Evolutionary conservation across 1,140 invertebrate genomes (phyloP).

Genomic region (Tetraneura akinire): DNA sequence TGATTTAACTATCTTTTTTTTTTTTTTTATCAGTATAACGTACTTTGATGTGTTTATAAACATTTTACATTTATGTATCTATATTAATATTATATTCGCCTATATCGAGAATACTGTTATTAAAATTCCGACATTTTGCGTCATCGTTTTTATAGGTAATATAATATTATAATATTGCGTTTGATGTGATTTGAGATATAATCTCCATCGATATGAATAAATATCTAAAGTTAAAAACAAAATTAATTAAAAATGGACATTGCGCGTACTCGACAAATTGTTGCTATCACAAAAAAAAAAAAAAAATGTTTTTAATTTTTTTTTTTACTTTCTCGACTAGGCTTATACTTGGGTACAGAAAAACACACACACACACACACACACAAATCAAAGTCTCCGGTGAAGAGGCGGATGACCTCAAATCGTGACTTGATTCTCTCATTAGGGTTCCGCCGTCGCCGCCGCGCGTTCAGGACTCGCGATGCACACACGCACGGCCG

Average conservation of each 20-base stretch:
- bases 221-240: no score
- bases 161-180: no score
- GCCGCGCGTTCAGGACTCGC: background rate
- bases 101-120: no score
- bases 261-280: slow-evolving; percentile 6
- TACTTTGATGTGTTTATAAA: no score
- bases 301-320: background rate
- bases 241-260: slow-evolving; percentile 26
- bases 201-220: no score
- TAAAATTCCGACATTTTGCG: no score
- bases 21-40: no score
- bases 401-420: slow-evolving; percentile 50
- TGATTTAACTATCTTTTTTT: no score
- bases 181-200: no score
- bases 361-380: background rate
- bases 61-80: no score
- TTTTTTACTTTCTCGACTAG: slow-evolving; percentile 26
- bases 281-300: background rate
- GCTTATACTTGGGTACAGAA: background rate
- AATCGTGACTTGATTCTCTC: slow-evolving; percentile 51
- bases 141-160: no score
- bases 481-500: background rate
- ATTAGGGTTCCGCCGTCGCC: slow-evolving; percentile 31
- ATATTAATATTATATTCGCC: no score
- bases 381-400: slow-evolving; percentile 33